Conservation (phyloP, 2,888 invertebrate genomes). For the Hedychridium roseum region DNA sequence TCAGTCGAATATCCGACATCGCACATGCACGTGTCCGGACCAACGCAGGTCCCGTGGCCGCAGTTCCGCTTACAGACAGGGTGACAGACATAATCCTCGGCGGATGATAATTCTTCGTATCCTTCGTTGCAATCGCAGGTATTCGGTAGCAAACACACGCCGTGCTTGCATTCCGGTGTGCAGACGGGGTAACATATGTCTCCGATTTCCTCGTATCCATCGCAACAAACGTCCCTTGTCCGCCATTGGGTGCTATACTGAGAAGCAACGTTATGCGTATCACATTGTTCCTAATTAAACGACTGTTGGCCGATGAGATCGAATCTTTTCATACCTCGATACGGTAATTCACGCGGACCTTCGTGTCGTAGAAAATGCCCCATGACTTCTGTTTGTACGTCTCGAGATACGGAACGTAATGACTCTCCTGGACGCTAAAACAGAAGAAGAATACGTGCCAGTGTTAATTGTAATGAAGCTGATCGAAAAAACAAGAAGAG, state of each 20-base stretch:
- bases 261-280: neutral
- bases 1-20: neutral
- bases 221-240: conserved; percentile 1
- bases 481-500: too few species aligned
- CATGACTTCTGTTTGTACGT: conserved; percentile 16
- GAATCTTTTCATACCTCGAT: conserved; percentile 25
- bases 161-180: conserved; percentile 50
- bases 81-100: conserved; percentile 59
- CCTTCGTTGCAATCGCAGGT: conserved; percentile 38
- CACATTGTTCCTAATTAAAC: neutral
- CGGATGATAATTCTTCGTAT: conserved; percentile 45
- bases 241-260: conserved; percentile 11
- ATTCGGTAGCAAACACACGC: conserved; percentile 37
- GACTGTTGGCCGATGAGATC: too few species aligned
- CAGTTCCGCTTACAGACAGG: conserved; percentile 75
- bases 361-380: conserved; percentile 25
- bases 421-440: conserved; percentile 4
- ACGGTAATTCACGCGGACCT: conserved; percentile 15
- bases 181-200: conserved; percentile 63
- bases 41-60: conserved; percentile 25
- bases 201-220: conserved; percentile 26
- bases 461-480: too few species aligned
- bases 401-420: conserved; percentile 6
- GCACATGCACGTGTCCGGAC: conserved; percentile 30
- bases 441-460: too few species aligned